Evolutionary conservation across 2,888 invertebrate genomes (phyloP).

Genomic region (Heliconius erato): DNA sequence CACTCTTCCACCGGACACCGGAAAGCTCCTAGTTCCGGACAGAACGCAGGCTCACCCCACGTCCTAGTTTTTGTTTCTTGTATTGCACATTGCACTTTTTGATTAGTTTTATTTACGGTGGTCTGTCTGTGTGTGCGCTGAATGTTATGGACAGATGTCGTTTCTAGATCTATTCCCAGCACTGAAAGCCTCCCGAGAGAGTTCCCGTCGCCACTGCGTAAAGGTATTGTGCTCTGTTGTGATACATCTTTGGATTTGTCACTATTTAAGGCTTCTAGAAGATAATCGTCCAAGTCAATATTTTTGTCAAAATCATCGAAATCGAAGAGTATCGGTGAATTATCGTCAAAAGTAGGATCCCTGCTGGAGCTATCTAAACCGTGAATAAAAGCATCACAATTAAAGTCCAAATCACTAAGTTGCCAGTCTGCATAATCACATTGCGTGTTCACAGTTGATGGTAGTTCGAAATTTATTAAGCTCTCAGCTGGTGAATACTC

Average conservation of each 20-base stretch:
- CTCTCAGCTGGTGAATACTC: conserved; percentile 80
- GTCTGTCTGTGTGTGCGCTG: conserved; percentile 59
- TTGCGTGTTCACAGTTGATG: conserved; percentile 66
- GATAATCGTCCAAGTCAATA: conserved; percentile 74
- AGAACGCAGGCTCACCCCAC: conserved; percentile 79
- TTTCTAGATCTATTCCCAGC: conserved; percentile 61
- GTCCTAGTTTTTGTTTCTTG: conserved; percentile 64
- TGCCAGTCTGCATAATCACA: conserved; percentile 66
- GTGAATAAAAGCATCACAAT: conserved; percentile 76
- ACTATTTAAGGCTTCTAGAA: conserved; percentile 72
- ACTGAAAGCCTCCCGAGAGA: conserved; percentile 58
- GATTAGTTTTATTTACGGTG: conserved; percentile 53
- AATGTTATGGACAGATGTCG: conserved; percentile 64
- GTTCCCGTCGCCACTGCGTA: conserved; percentile 61
- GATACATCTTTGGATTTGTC: conserved; percentile 69
- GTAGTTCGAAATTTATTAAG: conserved; percentile 80
- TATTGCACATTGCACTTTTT: conserved; percentile 50
- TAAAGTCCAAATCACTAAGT: conserved; percentile 74
- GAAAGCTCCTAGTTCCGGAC: conserved; percentile 85
- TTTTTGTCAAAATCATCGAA: conserved; percentile 78
- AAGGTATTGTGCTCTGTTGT: conserved; percentile 63
- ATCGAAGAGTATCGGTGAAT: conserved; percentile 70
- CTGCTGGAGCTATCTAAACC: conserved; percentile 67
- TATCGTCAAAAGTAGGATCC: conserved; percentile 64
- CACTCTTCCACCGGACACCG: conserved; percentile 90